Base-by-base conservation (phyloP, 2,113 vertebrate genomes). In the Oenanthe melanoleuca region DNA sequence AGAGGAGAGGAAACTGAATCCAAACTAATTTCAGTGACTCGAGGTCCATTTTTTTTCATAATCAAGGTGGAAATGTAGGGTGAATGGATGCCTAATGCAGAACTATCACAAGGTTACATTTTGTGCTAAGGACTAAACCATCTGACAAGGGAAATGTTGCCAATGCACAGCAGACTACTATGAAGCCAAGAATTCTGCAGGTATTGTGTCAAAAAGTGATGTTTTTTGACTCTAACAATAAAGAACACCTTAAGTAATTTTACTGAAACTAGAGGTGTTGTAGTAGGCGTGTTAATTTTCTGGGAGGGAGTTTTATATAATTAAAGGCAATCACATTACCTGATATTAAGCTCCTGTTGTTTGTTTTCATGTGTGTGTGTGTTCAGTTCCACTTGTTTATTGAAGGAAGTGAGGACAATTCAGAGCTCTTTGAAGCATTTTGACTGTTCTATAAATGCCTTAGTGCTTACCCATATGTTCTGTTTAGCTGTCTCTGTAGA, bases 41-140 rank as follows among this genome's bases (percentile, higher is more conserved):
- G 77, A 82, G 16, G 45, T 83, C 55, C 55, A 86, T 95, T 97
- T 64, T 93, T 93, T 57, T 70, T 28, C 40, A 56, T 86, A 50
- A 53, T 89, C 1, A 7, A 79, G 64, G 72, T 69, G 49, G 86
- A 73, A 66, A 60, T 34, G 42, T 50, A 75, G 57, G 17, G 34
- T 74, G 31, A 92, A 56, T 67, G 44, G 52, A 28, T 65, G 49
- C 34, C n/a, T 92, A 52, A 89, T 79, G 60, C 64, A 52, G 60
- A 93, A 74, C n/a, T 72, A 28, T 89, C 94, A 72, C 37, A 72
- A 63, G 63, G 63, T 93, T 70, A 78, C 17, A 50, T 90, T 95
- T 86, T 92, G 23, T 86, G 38, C 50, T 69, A 45, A 82, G 47
- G 25, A 55, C 56, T 69, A 57, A 64, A 86, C 83, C 26, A 52